Percentiles rank a stretch among this genome's conserved stretches.
phyloP scores from a whole-genome alignment of 2,113 vertebrate species.

The Malurus cyaneus region DNA sequence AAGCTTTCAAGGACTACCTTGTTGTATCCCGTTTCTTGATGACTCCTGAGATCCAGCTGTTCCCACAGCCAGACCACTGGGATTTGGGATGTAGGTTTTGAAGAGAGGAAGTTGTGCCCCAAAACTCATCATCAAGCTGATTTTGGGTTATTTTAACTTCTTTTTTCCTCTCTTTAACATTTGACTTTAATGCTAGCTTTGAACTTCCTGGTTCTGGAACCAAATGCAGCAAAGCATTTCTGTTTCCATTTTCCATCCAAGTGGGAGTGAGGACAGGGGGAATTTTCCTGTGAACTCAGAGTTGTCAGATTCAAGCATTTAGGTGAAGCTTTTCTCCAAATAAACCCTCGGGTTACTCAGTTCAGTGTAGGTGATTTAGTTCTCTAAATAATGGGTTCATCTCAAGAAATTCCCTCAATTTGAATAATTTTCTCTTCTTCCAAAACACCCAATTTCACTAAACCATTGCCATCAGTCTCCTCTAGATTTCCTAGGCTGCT shows the following conservation, averaged over 20 bases:
- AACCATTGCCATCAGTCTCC: background rate
- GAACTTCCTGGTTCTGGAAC: background rate
- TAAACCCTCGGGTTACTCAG: background rate
- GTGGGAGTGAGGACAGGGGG: background rate
- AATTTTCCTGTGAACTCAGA: background rate
- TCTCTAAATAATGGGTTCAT: background rate
- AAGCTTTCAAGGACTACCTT: background rate
- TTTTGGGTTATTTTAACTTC: accelerated
- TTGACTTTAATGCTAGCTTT: background rate
- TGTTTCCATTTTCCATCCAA: background rate
- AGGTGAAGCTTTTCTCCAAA: background rate
- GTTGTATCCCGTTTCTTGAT: background rate
- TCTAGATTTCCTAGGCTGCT: background rate
- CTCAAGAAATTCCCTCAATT: background rate
- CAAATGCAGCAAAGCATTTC: background rate
- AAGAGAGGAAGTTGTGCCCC: background rate
- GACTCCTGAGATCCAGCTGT: background rate
- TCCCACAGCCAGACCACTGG: background rate
- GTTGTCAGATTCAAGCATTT: background rate
- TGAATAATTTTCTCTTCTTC: background rate
- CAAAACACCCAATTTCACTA: background rate
- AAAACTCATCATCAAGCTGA: background rate
- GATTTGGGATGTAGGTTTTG: background rate
- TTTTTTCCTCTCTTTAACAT: accelerated
- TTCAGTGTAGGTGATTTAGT: background rate